Evolutionary conservation across 2,888 invertebrate genomes (phyloP), one percentile per base, ranked within the genome.

Genomic region (Drosophila lacicola): DNA sequence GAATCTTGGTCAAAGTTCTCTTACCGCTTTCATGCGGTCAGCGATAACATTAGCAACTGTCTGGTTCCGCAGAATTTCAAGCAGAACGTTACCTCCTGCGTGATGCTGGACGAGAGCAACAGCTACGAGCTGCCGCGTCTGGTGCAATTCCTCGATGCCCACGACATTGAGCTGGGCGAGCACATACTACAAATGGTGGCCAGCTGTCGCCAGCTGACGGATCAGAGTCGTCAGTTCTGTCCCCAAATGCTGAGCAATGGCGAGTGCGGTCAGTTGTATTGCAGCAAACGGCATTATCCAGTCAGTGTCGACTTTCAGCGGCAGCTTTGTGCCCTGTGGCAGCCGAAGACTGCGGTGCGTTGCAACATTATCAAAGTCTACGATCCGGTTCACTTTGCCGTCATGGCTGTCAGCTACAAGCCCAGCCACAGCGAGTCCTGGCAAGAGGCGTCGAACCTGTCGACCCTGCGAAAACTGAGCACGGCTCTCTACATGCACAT

Each of bases 41-140:
- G 54, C 9, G 69, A 51, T 5, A 60, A 25, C 4, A 72, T 88
- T 4, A 5, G 3, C 0, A 83, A 86, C 47, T 49, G 8, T 25
- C 39, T 88, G 5, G 2, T 19, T 4, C 17, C 45, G 8, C 5
- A 19, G 11, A 5, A 8, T 2, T 0, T 0, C 0, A 29, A n/a
- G 3, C 8, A 10, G 5, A 5, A 13, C 0, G 21, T 71, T 10
- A 2, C 36, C 13, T 63, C 70, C 13, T 67, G 54, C 25, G 11
- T 88, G 0, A 34, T 83, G 56, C 50, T 83, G 36, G 81, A 80
- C 19, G 64, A 80, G 33, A 63, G 6, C 5, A 80, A 72, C 46
- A n/a, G 14, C 10, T 6, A 1, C 0, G 60, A 65, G 33, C 13
- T 69, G 55, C 25, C 33, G 0, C 65, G 57, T 1, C 49, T 83